These are phyloP conservation scores for Aelia acuminata DNA, from an alignment of 2,888 invertebrate species.

Conservation along the genomic window DNA sequence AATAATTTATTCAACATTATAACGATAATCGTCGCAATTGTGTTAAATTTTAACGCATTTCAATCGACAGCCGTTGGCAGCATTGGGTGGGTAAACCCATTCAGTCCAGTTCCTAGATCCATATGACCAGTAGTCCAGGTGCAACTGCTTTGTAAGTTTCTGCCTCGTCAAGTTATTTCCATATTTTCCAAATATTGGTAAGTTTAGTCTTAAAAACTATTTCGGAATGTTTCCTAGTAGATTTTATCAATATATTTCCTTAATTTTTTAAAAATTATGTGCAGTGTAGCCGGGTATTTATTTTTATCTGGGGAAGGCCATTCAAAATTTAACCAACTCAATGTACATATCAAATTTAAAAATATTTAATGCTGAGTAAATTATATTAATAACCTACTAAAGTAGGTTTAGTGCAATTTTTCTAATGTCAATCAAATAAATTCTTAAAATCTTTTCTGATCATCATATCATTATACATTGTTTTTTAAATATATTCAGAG, in stretches of 20 bases:
- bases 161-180: background rate
- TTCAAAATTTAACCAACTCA: background rate
- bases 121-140: constrained; percentile 43
- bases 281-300: background rate
- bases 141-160: too few relatives aligned
- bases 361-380: background rate
- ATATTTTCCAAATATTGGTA: background rate
- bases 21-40: background rate
- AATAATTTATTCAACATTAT: background rate
- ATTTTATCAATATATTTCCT: background rate
- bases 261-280: background rate
- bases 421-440: too few relatives aligned
- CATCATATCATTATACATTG: constrained; percentile 14
- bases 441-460: too few relatives aligned
- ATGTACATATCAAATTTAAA: background rate
- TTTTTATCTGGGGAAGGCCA: constrained; percentile 16
- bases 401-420: too few relatives aligned
- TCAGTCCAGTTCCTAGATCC: constrained; percentile 3
- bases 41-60: background rate
- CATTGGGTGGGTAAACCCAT: constrained; percentile 3
- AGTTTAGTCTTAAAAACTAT: background rate
- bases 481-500: background rate
- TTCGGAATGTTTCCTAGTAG: background rate
- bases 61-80: background rate
- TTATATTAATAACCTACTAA: too few relatives aligned